Evolutionary conservation across 2,797 vertebrate species (phyloP).

Genomic region (Balearica regulorum): DNA sequence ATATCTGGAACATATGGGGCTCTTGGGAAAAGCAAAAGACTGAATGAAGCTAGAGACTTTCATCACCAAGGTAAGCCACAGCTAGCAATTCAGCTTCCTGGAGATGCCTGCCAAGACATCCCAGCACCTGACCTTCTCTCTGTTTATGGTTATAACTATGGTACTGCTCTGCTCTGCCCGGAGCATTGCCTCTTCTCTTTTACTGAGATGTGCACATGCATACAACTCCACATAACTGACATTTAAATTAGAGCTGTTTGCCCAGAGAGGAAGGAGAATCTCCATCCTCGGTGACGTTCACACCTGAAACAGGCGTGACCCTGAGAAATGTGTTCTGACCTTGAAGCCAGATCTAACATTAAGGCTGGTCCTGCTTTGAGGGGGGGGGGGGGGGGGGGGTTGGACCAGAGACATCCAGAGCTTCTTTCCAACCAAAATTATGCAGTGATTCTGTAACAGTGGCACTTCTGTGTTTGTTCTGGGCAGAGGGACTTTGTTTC

Average conservation of each 20-base stretch:
- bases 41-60: background rate
- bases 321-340: background rate
- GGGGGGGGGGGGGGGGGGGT: too few relatives aligned
- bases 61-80: background rate
- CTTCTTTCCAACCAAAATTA: background rate
- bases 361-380: background rate
- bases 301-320: background rate
- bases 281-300: background rate
- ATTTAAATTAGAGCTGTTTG: background rate
- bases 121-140: background rate
- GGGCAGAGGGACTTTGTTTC: background rate
- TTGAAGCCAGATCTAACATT: background rate
- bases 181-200: background rate
- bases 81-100: background rate
- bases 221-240: background rate
- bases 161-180: background rate
- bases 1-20: background rate
- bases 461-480: background rate
- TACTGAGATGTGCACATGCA: background rate
- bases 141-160: accelerated
- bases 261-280: background rate
- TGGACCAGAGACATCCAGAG: background rate
- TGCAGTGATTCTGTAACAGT: background rate
- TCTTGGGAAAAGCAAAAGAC: background rate
- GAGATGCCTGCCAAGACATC: background rate